These are phyloP conservation scores for Galeruca laticollis DNA, from an alignment of 2,888 invertebrate genomes.

Conservation along the genomic window DNA sequence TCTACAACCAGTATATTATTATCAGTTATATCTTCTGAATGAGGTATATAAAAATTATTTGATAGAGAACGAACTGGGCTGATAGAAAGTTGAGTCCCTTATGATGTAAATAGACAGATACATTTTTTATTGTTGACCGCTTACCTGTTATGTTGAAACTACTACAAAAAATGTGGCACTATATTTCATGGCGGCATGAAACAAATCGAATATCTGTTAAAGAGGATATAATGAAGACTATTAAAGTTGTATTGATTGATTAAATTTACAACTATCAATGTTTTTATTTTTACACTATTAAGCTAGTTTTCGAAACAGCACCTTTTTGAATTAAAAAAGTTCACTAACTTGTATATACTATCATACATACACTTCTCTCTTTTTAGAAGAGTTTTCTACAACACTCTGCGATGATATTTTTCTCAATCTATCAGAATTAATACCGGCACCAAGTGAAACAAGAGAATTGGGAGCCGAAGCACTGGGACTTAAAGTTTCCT, in stretches of 20 bases:
- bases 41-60: too few species aligned
- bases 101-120: too few species aligned
- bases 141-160: not conserved
- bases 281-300: not conserved
- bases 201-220: not conserved
- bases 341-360: constrained; percentile 10
- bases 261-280: not conserved
- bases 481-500: constrained; percentile 47
- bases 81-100: too few species aligned
- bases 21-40: too few species aligned
- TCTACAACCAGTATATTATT: too few species aligned
- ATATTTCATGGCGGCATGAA: not conserved
- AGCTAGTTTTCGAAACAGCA: not conserved
- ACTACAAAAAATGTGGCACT: constrained; percentile 7
- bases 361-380: constrained; percentile 72
- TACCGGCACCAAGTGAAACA: constrained; percentile 47
- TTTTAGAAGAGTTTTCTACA: constrained; percentile 61
- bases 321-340: not conserved
- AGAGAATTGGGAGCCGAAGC: constrained; percentile 55
- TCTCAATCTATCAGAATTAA: constrained; percentile 59
- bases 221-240: not conserved
- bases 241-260: not conserved
- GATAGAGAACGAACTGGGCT: too few species aligned
- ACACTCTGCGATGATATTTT: constrained; percentile 68
- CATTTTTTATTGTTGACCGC: too few species aligned